Base-by-base conservation (phyloP, 2,113 vertebrate genomes). In the Pontoporia blainvillei region DNA sequence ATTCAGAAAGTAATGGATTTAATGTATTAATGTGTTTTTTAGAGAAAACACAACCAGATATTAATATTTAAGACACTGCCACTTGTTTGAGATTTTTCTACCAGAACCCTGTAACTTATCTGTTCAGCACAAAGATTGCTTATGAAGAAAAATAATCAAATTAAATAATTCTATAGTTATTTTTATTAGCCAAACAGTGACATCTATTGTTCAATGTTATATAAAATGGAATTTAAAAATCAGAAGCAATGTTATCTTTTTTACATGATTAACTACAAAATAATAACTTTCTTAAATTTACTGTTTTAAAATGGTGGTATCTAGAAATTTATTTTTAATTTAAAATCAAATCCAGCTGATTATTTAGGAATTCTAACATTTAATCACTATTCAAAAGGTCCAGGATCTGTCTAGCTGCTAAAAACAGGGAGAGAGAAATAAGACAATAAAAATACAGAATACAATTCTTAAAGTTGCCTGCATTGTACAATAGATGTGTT, bases 111-210 rank as follows among this genome's bases (percentile, higher is more conserved):
- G 31, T 73, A 97, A 87, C 90, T 95, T 97, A 91, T 94, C 94
- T 98, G 49, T 79, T 96, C 39, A 95, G 81, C 82, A 91, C 95
- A 81, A 97, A 23, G 44, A 91, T 94, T 96, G 84, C 92, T 97
- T 92, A 95, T 79, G 61, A 97, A 97, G 88, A 94, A 98, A 97
- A 97, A 95, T 91, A 96, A 97, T 97, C 96, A 94, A 96, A 88
- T 91, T 64, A 97, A 98, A 96, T 97, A 94, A 90, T 97, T 89
- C 78, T 88, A 85, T 90, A 78, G 34, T 86, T 98, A 97, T 98
- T 96, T 95, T 98, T 98, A 97, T 98, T 97, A 96, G 97, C 96
- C 98, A 98, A 98, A 98, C 82, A 98, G 98, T 98, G 98, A 98
- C 98, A 98, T 98, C 98, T 98, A 97, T 98, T 98, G 98, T 98